Percentiles rank a stretch among this genome's conserved stretches.
phyloP scores from a whole-genome alignment of 2,113 vertebrate genomes.

The Ptilorrhoa leucosticta region DNA sequence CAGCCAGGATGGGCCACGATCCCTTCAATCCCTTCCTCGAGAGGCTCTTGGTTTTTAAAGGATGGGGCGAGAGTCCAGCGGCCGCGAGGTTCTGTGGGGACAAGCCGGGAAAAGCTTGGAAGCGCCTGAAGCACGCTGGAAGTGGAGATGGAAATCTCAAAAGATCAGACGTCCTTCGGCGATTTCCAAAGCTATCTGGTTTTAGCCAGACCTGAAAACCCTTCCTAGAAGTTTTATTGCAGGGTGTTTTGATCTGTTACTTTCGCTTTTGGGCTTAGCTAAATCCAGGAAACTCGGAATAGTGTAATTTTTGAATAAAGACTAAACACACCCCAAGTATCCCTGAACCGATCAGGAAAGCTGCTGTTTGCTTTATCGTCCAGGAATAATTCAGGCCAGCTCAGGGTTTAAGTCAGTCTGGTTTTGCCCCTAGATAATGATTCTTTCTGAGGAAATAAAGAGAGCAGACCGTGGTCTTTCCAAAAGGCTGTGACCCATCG shows the following conservation, averaged over 20 bases:
- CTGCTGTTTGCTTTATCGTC: not conserved
- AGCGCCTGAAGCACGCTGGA: not conserved
- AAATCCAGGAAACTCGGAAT: conserved; percentile 30
- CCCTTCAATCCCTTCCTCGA: not conserved
- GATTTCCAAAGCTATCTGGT: conserved; percentile 15
- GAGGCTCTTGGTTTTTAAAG: not conserved
- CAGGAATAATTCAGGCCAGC: not conserved
- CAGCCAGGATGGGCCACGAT: not conserved
- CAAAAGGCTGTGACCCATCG: not conserved
- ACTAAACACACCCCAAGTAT: not conserved
- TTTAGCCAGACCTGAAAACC: conserved; percentile 29
- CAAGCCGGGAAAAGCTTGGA: not conserved
- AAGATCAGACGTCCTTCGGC: conserved; percentile 2
- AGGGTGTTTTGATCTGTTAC: conserved; percentile 27
- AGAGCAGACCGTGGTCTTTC: not conserved
- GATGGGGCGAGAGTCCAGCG: not conserved
- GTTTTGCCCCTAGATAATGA: not conserved
- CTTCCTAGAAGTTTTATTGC: conserved; percentile 34
- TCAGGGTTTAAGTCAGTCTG: not conserved
- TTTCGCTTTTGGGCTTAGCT: conserved; percentile 34
- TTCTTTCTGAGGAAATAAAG: not conserved
- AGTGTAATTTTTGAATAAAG: conserved; percentile 25
- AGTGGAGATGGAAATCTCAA: conserved; percentile 47
- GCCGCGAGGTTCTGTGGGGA: not conserved
- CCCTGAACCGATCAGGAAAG: not conserved